Evolutionary conservation across 2,797 vertebrate genomes (phyloP).

Genomic region (Miichthys miiuy): DNA sequence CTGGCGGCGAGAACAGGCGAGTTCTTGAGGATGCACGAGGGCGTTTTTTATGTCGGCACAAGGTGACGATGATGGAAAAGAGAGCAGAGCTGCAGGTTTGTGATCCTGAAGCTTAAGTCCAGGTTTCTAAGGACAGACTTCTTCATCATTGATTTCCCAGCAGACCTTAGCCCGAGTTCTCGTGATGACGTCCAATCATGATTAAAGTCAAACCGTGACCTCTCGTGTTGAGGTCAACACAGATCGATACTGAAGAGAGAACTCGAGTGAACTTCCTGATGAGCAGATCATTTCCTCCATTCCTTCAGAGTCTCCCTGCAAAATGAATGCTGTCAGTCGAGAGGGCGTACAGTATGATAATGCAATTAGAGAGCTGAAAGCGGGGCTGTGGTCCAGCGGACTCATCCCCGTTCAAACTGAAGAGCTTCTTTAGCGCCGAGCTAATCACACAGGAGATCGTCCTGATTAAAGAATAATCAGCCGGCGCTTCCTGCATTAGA

Average conservation of each 20-base stretch:
- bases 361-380: slow-evolving; percentile 55
- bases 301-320: not conserved
- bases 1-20: not conserved
- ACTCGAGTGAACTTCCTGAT: no score
- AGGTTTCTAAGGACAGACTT: no score
- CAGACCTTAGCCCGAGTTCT: no score
- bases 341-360: slow-evolving; percentile 33
- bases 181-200: not conserved
- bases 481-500: slow-evolving; percentile 65
- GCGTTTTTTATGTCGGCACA: not conserved
- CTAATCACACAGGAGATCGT: slow-evolving; percentile 62
- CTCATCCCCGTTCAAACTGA: slow-evolving; percentile 10
- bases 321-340: not conserved
- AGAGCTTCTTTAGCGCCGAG: slow-evolving; percentile 46
- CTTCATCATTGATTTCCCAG: not conserved
- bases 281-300: not conserved
- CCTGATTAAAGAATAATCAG: slow-evolving; percentile 72
- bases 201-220: no score
- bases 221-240: no score
- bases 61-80: not conserved
- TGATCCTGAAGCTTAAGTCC: not conserved
- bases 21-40: not conserved
- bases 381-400: not conserved
- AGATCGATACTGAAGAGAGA: not conserved
- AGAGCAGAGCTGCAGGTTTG: not conserved